Percentiles rank a stretch among this genome's conserved stretches.
Evolutionary conservation across 2,888 invertebrate genomes (phyloP).

Genomic region (Drosophila buzzatii): DNA sequence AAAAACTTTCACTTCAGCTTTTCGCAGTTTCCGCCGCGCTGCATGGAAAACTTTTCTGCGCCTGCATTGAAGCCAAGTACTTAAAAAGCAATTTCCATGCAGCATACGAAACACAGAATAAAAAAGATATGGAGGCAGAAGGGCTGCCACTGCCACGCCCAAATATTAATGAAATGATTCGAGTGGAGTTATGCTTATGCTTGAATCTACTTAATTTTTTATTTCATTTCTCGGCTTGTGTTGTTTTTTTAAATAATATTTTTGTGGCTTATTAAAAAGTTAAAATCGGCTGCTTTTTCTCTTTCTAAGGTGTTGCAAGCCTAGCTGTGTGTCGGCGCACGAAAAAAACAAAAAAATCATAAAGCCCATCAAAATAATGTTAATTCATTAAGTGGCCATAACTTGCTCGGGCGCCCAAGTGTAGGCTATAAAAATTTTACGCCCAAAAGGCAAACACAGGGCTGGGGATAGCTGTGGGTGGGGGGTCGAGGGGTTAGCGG

Average conservation of each 20-base stretch:
- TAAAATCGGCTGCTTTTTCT: conserved; percentile 33
- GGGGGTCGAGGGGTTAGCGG: conserved; percentile 15
- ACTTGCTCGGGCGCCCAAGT: conserved; percentile 76
- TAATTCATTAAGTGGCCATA: conserved; percentile 81
- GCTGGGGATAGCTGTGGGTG: conserved; percentile 3
- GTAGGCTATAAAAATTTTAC: conserved; percentile 78
- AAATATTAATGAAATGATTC: conserved; percentile 78
- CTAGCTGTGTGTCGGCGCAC: conserved; percentile 30
- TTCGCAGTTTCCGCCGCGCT: conserved; percentile 55
- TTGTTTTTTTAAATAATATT: conserved; percentile 12
- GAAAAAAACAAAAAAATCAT: conserved; percentile 70
- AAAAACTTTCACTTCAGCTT: conserved; percentile 71
- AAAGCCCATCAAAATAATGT: conserved; percentile 80
- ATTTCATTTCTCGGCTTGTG: background rate
- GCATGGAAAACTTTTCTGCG: conserved; percentile 63
- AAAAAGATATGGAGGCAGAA: conserved; percentile 18
- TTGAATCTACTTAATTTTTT: conserved; percentile 47
- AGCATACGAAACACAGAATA: conserved; percentile 18
- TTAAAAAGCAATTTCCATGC: conserved; percentile 76
- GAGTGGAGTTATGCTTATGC: conserved; percentile 68
- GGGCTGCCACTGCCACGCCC: conserved; percentile 51
- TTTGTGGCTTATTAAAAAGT: conserved; percentile 77
- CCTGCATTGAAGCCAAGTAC: conserved; percentile 75
- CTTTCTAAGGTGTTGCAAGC: conserved; percentile 53
- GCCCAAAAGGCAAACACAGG: conserved; percentile 61